phyloP scores from a whole-genome alignment of 1,140 invertebrate species.

The Trichogramma pretiosum region DNA sequence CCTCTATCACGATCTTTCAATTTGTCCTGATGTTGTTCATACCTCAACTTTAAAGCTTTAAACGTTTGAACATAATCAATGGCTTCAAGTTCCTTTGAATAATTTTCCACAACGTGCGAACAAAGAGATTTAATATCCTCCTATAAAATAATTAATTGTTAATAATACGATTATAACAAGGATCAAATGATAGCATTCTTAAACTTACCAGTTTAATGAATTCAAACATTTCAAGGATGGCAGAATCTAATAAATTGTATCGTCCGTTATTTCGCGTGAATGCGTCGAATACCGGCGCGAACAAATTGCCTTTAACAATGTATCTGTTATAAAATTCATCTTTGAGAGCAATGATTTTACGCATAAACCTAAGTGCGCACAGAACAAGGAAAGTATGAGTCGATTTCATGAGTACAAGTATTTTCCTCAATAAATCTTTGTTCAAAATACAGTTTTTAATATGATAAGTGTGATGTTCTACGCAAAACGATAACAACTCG shows the following conservation, averaged over 20 bases:
- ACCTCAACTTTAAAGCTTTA: conserved; percentile 79
- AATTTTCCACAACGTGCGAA: conserved; percentile 90
- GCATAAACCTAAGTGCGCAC: conserved; percentile 90
- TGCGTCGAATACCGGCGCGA: conserved; percentile 92
- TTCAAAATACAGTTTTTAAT: conserved; percentile 97
- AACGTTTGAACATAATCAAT: conserved; percentile 97
- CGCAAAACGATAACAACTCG: conserved; percentile 96
- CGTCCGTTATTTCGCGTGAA: conserved; percentile 93
- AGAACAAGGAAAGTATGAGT: conserved; percentile 96
- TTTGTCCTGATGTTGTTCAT: conserved; percentile 91
- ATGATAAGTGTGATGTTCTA: conserved; percentile 99
- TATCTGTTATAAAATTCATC: conserved; percentile 98
- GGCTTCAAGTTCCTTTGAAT: conserved; percentile 84
- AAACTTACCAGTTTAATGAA: conserved; percentile 78
- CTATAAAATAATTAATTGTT: conserved; percentile 34
- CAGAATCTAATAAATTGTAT: conserved; percentile 97
- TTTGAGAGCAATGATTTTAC: conserved; percentile 94
- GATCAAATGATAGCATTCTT: too few relatives aligned
- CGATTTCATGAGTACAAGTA: conserved; percentile 94
- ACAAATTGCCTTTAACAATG: conserved; percentile 91
- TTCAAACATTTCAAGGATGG: conserved; percentile 98
- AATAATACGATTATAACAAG: too few relatives aligned
- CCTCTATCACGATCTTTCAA: conserved; percentile 74
- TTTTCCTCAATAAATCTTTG: conserved; percentile 89
- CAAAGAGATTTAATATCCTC: conserved; percentile 95